phyloP scores from a whole-genome alignment of 2,888 invertebrate species.

The Cantharis lateralis region DNA sequence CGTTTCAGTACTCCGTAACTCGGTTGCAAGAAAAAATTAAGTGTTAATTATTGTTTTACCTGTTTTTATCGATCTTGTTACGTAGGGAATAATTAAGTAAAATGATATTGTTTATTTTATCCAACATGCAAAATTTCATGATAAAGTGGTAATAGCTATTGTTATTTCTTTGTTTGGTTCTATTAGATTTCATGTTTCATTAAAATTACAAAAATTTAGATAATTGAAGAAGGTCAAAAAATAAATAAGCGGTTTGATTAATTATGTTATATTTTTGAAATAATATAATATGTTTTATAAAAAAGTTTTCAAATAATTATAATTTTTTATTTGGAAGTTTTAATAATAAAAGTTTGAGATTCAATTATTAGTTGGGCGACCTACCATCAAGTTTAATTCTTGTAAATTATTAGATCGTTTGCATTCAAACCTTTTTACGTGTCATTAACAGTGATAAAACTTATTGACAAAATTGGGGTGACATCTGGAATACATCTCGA shows the following conservation, averaged over 20 bases:
- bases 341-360: neutral
- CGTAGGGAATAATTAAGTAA: neutral
- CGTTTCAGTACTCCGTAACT: neutral
- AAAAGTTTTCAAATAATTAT: neutral
- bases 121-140: neutral
- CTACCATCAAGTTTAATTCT: neutral
- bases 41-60: neutral
- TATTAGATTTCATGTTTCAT: neutral
- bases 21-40: neutral
- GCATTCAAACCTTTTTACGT: neutral
- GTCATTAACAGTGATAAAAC: neutral
- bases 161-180: neutral
- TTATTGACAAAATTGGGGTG: neutral
- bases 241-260: neutral
- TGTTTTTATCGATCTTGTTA: neutral
- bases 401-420: neutral
- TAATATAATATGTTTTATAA: too few species aligned
- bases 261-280: neutral
- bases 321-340: neutral
- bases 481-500: neutral
- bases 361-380: neutral
- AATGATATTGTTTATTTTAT: neutral
- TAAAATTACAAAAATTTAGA: neutral
- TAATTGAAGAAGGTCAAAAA: neutral
- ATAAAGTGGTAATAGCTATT: neutral